Evolutionary conservation across 2,113 vertebrate species (phyloP).

Genomic region (Capreolus pygargus): DNA sequence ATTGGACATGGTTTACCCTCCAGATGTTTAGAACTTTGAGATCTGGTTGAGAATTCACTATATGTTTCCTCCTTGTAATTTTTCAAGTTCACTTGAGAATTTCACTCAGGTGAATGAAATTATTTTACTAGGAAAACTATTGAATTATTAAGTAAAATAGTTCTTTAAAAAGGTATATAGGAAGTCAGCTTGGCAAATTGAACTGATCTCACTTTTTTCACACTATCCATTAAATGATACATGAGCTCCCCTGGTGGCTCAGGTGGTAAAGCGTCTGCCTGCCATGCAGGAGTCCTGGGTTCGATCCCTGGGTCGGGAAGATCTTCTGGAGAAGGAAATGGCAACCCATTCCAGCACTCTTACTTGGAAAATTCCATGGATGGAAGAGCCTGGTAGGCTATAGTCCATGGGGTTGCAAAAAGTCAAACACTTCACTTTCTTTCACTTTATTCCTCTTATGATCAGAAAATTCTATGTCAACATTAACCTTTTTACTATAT

Average conservation of each 20-base stretch:
- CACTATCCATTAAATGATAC: not conserved
- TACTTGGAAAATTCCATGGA: not conserved
- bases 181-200: not conserved
- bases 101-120: conserved; percentile 29
- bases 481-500: not conserved
- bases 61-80: not conserved
- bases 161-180: not conserved
- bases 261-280: not conserved
- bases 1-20: not conserved
- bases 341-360: not conserved
- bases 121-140: not conserved
- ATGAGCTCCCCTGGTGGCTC: not conserved
- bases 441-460: not conserved
- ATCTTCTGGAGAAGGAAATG: not conserved
- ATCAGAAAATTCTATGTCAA: not conserved
- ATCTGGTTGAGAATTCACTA: not conserved
- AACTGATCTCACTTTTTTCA: not conserved
- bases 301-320: fast-evolving
- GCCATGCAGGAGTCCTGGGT: not conserved
- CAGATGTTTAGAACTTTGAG: not conserved
- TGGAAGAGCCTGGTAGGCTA: not conserved
- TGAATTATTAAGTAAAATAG: conserved; percentile 17
- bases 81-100: conserved; percentile 22
- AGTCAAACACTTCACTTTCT: not conserved
- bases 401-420: not conserved